A percentile compares a stretch with the other conserved stretches of the same genome.
Conservation (phyloP, 2,888 invertebrate species). For the Phrixothrix hirtus region DNA sequence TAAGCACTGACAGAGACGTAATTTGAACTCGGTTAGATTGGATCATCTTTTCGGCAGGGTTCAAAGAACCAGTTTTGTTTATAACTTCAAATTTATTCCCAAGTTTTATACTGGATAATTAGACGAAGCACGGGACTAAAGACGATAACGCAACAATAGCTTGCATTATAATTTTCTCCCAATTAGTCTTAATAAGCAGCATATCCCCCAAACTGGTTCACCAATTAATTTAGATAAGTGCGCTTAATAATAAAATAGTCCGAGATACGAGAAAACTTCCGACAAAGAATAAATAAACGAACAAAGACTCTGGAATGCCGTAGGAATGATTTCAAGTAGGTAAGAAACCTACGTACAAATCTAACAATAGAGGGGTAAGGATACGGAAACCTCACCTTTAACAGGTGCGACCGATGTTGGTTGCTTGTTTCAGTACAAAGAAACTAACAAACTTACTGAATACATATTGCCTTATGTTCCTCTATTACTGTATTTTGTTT, state of each 20-base stretch:
- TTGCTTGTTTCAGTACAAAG: constrained; percentile 20
- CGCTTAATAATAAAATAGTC: constrained; percentile 14
- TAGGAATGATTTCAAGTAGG: constrained; percentile 17
- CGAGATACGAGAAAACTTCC: constrained; percentile 8
- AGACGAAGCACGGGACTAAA: no score
- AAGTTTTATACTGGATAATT: no score
- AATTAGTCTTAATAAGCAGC: constrained; percentile 11
- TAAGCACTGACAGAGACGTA: no score
- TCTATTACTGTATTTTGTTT: no score
- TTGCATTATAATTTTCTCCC: constrained; percentile 2
- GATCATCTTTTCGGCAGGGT: no score
- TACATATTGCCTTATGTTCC: no score
- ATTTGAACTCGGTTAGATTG: no score
- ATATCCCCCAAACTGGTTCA: constrained; percentile 3
- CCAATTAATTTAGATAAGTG: constrained; percentile 21
- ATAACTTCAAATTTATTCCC: no score
- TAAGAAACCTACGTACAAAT: constrained; percentile 19
- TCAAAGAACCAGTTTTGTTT: no score
- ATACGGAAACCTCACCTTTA: constrained; percentile 26
- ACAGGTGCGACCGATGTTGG: constrained; percentile 27
- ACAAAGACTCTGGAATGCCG: constrained; percentile 21
- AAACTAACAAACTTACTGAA: constrained; percentile 11
- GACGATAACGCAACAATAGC: no score
- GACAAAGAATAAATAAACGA: constrained; percentile 18
- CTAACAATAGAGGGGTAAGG: constrained; percentile 13